Conservation (phyloP, 1,140 invertebrate genomes). For the Nasonia giraulti region DNA sequence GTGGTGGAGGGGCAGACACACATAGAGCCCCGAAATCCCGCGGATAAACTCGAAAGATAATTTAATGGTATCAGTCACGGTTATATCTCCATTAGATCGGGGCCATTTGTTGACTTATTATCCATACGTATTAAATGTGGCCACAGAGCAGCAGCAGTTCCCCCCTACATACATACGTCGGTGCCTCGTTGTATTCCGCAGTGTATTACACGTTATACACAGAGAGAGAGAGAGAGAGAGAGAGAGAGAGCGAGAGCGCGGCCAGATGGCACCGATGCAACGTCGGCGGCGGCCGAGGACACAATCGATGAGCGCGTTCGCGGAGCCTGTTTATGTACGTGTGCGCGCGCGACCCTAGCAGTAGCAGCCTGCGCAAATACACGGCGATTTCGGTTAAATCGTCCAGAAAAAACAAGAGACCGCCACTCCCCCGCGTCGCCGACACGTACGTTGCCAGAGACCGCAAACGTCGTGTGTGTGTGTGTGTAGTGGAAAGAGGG, state of each 20-base stretch:
- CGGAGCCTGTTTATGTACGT: neutral
- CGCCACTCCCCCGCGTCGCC: neutral
- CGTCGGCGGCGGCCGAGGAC: neutral
- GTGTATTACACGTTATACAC: constrained; percentile 8
- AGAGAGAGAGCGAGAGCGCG: constrained; percentile 14
- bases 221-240: constrained; percentile 13
- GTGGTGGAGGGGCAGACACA: neutral
- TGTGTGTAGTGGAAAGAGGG: neutral
- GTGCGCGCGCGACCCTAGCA: neutral
- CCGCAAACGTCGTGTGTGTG: neutral
- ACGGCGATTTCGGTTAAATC: constrained; percentile 42
- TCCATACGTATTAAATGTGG: constrained; percentile 46
- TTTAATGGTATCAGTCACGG: constrained; percentile 48
- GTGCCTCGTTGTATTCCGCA: neutral
- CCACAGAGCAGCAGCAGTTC: constrained; percentile 12
- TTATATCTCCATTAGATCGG: constrained; percentile 46
- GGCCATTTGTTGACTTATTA: constrained; percentile 41
- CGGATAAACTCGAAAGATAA: constrained; percentile 40
- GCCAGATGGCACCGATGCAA: constrained; percentile 41
- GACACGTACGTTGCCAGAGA: neutral
- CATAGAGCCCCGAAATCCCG: constrained; percentile 29
- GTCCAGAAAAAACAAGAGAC: constrained; percentile 31
- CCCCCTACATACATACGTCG: neutral
- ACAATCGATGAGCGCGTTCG: constrained; percentile 36
- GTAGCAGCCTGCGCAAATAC: constrained; percentile 23